These are phyloP conservation scores for Gonatopus flavifemur DNA, from an alignment of 1,140 invertebrate genomes.

Conservation along the genomic window DNA sequence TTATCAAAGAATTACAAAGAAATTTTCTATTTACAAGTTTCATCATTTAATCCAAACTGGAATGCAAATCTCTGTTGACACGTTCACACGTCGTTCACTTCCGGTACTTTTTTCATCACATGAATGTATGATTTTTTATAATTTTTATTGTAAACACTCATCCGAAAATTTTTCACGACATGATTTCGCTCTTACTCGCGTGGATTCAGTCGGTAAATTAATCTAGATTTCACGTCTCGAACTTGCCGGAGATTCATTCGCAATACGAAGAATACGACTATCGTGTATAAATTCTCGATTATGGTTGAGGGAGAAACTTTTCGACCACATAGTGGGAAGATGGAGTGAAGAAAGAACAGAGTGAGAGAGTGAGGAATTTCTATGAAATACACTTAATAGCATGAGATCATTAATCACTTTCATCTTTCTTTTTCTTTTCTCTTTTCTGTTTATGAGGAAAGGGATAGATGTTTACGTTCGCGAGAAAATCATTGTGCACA, in stretches of 20 bases:
- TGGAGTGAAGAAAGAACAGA: background rate
- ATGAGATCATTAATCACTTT: slow-evolving; percentile 20
- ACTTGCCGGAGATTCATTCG: background rate
- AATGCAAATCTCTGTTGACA: too few relatives aligned
- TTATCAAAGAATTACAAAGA: too few relatives aligned
- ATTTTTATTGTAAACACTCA: too few relatives aligned
- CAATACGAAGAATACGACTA: background rate
- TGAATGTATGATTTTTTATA: too few relatives aligned
- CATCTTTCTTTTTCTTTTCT: background rate
- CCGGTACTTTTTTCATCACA: too few relatives aligned
- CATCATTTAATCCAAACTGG: too few relatives aligned
- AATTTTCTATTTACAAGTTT: too few relatives aligned
- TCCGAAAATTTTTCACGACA: too few relatives aligned
- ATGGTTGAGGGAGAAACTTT: slow-evolving; percentile 5
- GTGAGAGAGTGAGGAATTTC: slow-evolving; percentile 8
- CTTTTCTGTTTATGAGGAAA: background rate
- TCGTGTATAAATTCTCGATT: slow-evolving; percentile 24
- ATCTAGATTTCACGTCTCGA: slow-evolving; percentile 4
- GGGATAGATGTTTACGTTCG: background rate
- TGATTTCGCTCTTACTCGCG: too few relatives aligned
- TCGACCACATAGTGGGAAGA: slow-evolving; percentile 2
- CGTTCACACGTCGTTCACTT: too few relatives aligned
- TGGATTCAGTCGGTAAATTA: slow-evolving; percentile 5
- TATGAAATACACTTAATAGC: slow-evolving; percentile 27
- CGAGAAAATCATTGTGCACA: background rate